phyloP scores from a whole-genome alignment of 2,113 vertebrate species.

The Platysteira castanea region DNA sequence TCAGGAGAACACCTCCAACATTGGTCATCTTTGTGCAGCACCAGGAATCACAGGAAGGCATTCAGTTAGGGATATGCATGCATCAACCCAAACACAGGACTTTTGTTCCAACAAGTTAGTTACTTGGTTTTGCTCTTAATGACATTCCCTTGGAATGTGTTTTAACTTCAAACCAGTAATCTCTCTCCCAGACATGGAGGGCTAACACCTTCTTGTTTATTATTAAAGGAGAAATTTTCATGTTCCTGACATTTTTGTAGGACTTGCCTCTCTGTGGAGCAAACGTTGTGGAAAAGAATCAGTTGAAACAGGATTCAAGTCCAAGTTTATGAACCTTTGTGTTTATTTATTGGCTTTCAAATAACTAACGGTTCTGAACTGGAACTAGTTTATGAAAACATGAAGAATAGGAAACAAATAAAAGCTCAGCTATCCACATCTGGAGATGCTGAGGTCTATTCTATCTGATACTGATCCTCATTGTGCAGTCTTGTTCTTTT shows the following conservation, averaged over 20 bases:
- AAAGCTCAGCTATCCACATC: neutral
- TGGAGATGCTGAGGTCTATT: neutral
- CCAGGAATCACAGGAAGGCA: neutral
- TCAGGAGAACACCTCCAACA: neutral
- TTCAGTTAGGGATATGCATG: fast-evolving
- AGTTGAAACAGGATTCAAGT: neutral
- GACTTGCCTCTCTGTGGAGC: neutral
- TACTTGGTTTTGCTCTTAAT: neutral
- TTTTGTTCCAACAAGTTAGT: neutral
- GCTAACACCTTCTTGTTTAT: neutral
- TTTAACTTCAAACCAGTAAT: neutral
- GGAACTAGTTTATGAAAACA: neutral
- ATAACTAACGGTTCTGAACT: neutral
- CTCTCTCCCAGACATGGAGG: neutral
- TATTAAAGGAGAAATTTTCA: neutral
- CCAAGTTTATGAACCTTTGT: neutral
- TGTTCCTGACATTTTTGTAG: neutral
- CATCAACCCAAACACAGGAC: neutral
- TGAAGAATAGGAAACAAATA: neutral
- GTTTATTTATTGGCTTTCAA: neutral
- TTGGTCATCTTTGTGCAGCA: neutral
- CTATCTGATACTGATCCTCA: neutral
- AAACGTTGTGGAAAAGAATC: neutral
- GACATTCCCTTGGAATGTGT: neutral
- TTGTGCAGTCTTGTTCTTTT: neutral